These are phyloP conservation scores for Montipora efflorescens DNA, from an alignment of 64 coral and sea anemone genomes.

Conservation along the genomic window DNA sequence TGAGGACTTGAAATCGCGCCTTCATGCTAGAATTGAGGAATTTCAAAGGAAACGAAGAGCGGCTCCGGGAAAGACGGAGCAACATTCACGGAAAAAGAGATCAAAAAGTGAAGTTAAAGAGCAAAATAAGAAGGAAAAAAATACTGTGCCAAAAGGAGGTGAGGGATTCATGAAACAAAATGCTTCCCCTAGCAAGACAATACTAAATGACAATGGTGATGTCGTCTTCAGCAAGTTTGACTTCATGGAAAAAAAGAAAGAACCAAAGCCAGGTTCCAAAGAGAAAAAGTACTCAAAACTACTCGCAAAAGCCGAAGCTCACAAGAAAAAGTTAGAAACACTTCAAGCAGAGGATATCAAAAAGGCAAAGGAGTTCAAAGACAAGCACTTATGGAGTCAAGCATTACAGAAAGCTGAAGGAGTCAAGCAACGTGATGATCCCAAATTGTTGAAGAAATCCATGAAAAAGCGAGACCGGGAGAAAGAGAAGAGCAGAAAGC, in stretches of 20 bases:
- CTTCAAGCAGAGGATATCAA: slow-evolving; percentile 54
- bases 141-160: background rate
- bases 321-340: slow-evolving; percentile 91
- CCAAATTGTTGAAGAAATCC: slow-evolving; percentile 85
- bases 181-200: slow-evolving; percentile 40
- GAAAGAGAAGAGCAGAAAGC: slow-evolving; percentile 81
- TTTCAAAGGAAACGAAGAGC: slow-evolving; percentile 86
- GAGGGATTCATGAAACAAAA: slow-evolving; percentile 20
- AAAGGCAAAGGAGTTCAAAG: slow-evolving; percentile 84
- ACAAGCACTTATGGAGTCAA: slow-evolving; percentile 77
- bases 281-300: slow-evolving; percentile 86
- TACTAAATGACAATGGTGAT: slow-evolving; percentile 90
- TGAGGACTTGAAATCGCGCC: slow-evolving; percentile 73
- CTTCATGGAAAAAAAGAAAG: slow-evolving; percentile 78
- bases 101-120: slow-evolving; percentile 81
- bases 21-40: slow-evolving; percentile 78
- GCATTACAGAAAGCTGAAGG: slow-evolving; percentile 96
- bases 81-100: slow-evolving; percentile 72
- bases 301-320: slow-evolving; percentile 89
- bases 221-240: slow-evolving; percentile 99
- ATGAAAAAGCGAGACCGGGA: slow-evolving; percentile 87
- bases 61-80: background rate
- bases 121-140: slow-evolving; percentile 63
- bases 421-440: slow-evolving; percentile 89
- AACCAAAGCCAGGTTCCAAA: slow-evolving; percentile 44